phyloP scores from a whole-genome alignment of 2,797 vertebrate genomes.

The Odontamblyopus rebecca region DNA sequence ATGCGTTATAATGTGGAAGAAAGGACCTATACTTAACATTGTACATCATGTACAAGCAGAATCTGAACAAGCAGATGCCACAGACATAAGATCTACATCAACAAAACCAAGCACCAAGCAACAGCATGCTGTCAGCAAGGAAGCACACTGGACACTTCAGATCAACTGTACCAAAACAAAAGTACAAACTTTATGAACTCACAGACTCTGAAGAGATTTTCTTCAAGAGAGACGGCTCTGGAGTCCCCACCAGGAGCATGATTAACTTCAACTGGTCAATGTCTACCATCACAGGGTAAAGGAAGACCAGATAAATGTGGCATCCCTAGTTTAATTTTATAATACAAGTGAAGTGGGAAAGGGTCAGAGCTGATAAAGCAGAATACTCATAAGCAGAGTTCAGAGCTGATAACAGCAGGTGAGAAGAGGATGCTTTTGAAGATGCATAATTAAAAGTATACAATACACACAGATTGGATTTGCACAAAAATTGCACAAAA shows the following conservation, averaged over 20 bases:
- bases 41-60: slow-evolving; percentile 28
- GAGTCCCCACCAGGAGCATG: slow-evolving; percentile 98
- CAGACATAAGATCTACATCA: slow-evolving; percentile 27
- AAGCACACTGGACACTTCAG: slow-evolving; percentile 46
- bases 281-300: slow-evolving; percentile 94
- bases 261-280: slow-evolving; percentile 99
- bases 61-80: slow-evolving; percentile 19
- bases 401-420: not conserved
- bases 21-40: slow-evolving; percentile 32
- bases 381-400: not conserved
- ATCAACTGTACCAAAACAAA: slow-evolving; percentile 27
- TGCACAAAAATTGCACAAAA: not conserved
- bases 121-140: slow-evolving; percentile 61
- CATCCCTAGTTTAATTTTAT: slow-evolving; percentile 15
- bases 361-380: not conserved
- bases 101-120: slow-evolving; percentile 23
- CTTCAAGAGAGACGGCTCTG: slow-evolving; percentile 97
- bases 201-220: slow-evolving; percentile 99
- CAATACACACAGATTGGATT: not conserved
- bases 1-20: slow-evolving; percentile 46
- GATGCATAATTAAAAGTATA: not conserved
- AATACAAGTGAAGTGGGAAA: not conserved
- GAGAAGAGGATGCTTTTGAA: not conserved
- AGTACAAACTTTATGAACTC: slow-evolving; percentile 79
- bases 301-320: slow-evolving; percentile 82